A percentile compares a stretch with the other conserved stretches of the same genome.
Conservation (phyloP, 1,140 invertebrate genomes). For the Leguminivora glycinivorella region DNA sequence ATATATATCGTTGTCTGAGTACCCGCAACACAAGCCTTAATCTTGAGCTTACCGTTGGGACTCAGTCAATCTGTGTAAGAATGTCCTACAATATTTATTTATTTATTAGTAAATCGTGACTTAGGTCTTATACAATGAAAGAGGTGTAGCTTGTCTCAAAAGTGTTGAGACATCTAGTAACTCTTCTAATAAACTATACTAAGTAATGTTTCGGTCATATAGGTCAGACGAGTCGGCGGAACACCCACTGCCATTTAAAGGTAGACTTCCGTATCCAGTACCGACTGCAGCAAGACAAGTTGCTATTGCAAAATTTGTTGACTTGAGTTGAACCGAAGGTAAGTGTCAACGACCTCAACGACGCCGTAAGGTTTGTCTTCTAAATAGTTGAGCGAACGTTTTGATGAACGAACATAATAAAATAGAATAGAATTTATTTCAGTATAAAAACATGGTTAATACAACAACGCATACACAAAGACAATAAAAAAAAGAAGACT, state of each 20-base stretch:
- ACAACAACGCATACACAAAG: too few species aligned
- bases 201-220: conserved; percentile 11
- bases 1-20: too few species aligned
- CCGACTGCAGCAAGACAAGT: conserved; percentile 5
- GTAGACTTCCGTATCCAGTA: conserved; percentile 10
- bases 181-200: conserved; percentile 3
- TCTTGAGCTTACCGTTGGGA: too few species aligned
- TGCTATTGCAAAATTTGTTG: conserved; percentile 3
- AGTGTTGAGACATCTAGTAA: conserved; percentile 4
- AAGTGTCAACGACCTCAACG: conserved; percentile 5
- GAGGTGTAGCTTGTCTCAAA: conserved; percentile 18
- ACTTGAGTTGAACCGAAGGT: neutral
- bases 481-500: too few species aligned
- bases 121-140: neutral
- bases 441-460: too few species aligned
- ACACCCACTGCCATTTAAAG: conserved; percentile 10
- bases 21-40: too few species aligned
- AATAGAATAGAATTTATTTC: too few species aligned
- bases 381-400: neutral
- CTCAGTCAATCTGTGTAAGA: too few species aligned
- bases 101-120: conserved; percentile 1
- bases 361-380: neutral
- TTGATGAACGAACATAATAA: too few species aligned
- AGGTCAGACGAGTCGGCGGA: conserved; percentile 11
- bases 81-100: conserved; percentile 4